Base-by-base conservation (phyloP, 1,140 invertebrate genomes). In the Danaus plexippus region DNA sequence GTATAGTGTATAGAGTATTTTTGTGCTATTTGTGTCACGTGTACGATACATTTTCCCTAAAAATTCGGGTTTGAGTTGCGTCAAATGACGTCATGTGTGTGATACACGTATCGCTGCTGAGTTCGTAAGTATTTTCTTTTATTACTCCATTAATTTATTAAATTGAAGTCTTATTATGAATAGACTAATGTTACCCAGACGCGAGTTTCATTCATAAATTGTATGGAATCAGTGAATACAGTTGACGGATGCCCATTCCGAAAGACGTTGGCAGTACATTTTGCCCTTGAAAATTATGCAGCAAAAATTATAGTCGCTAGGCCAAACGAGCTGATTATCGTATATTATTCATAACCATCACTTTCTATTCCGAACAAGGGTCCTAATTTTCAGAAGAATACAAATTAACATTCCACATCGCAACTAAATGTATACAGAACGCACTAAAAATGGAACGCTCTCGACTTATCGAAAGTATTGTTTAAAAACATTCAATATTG, bases 51-150 rank as follows among this genome's bases (percentile, higher is more conserved):
- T 82, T 87, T 87, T 80, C 73, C 76, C 80, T 73, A 80, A 84
- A 86, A 82, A 81, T 87, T 85, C 67, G 78, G 80, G 78, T 84
- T 87, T 87, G 75, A 84, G 74, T 80, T 85, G 82, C 85, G 79
- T 83, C 81, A 85, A 87, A 81, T 88, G 87, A 88, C 87, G 87
- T 88, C 87, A 88, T 88, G 87, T 86, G 74, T 80, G 78, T 86
- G 85, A 87, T 81, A 87, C 87, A 88, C 85, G 87, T 87, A 87
- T 84, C 77, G 75, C 76, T 79, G 82, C 73, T 69, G 75, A 88
- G 77, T 83, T 83, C 77, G 87, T 88, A 76, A 87, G 87, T 88
- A 80, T 84, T 85, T 87, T 88, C 79, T 77, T 80, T 84, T 83
- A 83, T 87, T 85, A 71, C 69, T 80, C 66, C 72, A 73, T 70